These are phyloP conservation scores for Nannoperca australis DNA, from an alignment of 2,797 vertebrate genomes.

Conservation along the genomic window DNA sequence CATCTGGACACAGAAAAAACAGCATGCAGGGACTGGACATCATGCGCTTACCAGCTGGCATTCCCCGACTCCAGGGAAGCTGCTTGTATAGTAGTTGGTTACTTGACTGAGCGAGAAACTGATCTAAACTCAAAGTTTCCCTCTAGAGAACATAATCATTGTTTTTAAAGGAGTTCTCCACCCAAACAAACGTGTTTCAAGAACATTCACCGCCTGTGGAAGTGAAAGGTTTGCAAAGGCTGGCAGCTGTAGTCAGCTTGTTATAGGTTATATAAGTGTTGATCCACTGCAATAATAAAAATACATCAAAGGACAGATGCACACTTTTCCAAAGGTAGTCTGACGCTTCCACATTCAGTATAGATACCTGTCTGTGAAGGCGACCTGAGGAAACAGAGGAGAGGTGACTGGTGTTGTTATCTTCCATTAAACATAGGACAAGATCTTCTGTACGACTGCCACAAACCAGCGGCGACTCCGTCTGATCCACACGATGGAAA, in stretches of 20 bases:
- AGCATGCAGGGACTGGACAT: background rate
- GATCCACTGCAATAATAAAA: background rate
- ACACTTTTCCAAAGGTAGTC: background rate
- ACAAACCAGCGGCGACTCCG: background rate
- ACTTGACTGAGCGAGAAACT: background rate
- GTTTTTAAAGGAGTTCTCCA: constrained; percentile 6
- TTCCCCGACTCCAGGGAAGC: constrained; percentile 1
- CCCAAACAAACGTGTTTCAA: background rate
- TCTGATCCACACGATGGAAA: constrained; percentile 8
- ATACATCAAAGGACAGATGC: background rate
- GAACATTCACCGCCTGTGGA: background rate
- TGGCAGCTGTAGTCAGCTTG: background rate
- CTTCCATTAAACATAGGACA: background rate
- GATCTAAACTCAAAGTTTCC: constrained; percentile 17
- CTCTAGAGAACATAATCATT: background rate
- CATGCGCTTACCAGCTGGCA: background rate
- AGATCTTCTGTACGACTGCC: background rate
- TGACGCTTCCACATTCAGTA: background rate
- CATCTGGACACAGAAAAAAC: background rate
- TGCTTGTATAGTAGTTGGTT: constrained; percentile 5
- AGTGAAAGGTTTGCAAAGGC: background rate
- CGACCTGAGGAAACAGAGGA: background rate
- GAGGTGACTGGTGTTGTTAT: background rate
- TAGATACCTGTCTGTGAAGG: background rate
- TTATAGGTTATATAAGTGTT: background rate